Conservation (phyloP, 1,140 invertebrate species). For the Arion vulgaris region DNA sequence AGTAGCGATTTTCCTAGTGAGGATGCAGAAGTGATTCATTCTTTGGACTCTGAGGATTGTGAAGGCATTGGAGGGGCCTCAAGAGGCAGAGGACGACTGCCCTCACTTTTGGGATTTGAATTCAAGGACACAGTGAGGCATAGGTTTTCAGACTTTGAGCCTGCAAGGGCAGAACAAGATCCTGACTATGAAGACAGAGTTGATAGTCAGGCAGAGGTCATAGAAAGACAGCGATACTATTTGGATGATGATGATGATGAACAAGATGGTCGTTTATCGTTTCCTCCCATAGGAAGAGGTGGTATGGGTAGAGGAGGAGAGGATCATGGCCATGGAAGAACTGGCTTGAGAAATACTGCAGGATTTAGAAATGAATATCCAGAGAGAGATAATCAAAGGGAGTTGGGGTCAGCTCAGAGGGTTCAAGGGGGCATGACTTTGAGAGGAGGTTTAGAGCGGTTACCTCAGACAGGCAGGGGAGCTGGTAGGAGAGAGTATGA, state of each 20-base stretch:
- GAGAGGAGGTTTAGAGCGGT: constrained; percentile 32
- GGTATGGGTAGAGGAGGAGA: constrained; percentile 2
- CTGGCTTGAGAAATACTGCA: constrained; percentile 13
- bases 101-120: not conserved
- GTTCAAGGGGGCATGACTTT: constrained; percentile 18
- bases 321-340: constrained; percentile 31
- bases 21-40: not conserved
- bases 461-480: constrained; percentile 31
- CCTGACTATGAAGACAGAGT: constrained; percentile 8
- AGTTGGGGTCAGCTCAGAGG: not conserved
- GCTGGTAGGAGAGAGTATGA: not conserved
- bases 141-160: constrained; percentile 24
- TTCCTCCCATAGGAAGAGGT: not conserved
- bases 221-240: not conserved
- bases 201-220: not conserved
- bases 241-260: not conserved
- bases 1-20: not conserved
- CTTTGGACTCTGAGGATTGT: not conserved
- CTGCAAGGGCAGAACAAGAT: not conserved
- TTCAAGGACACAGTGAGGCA: constrained; percentile 5
- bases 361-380: constrained; percentile 2
- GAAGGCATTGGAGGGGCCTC: not conserved
- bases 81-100: not conserved
- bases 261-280: not conserved
- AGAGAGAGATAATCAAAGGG: not conserved